A percentile compares a stretch with the other conserved stretches of the same genome.
Conservation (phyloP, 1,140 invertebrate species). For the Lasaia peninsularis region DNA sequence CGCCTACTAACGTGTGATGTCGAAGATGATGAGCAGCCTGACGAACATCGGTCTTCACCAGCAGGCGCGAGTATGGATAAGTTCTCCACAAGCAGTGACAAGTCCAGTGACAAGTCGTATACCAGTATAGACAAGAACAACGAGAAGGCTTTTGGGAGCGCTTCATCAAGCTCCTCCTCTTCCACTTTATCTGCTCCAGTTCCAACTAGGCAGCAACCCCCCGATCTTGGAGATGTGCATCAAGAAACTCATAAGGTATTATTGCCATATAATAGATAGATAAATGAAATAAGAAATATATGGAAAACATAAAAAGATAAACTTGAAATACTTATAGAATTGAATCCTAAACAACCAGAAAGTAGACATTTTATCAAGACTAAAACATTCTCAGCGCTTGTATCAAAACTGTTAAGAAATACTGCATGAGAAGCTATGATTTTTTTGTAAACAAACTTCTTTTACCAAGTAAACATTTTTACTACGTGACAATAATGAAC, state of each 20-base stretch:
- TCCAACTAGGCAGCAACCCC: slow-evolving; percentile 48
- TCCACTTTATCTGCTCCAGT: slow-evolving; percentile 55
- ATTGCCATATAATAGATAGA: too few species aligned
- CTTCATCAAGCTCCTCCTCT: slow-evolving; percentile 58
- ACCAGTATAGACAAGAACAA: slow-evolving; percentile 60
- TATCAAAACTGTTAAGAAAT: too few species aligned
- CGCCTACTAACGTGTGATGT: slow-evolving; percentile 89
- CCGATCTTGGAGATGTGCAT: slow-evolving; percentile 59
- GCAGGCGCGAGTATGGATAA: slow-evolving; percentile 68
- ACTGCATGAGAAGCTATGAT: too few species aligned
- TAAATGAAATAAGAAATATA: too few species aligned
- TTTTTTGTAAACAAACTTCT: too few species aligned
- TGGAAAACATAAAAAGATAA: too few species aligned
- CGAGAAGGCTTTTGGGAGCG: slow-evolving; percentile 67
- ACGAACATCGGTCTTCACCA: slow-evolving; percentile 75
- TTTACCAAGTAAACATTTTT: too few species aligned
- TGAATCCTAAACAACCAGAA: too few species aligned
- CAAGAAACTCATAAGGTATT: slow-evolving; percentile 60
- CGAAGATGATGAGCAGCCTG: slow-evolving; percentile 79
- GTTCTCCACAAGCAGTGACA: slow-evolving; percentile 58
- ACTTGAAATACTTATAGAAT: too few species aligned
- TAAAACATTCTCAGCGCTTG: too few species aligned
- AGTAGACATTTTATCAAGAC: too few species aligned
- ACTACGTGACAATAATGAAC: too few species aligned
- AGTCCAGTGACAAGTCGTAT: slow-evolving; percentile 57